Conservation (phyloP, 2,113 vertebrate species). For the Antechinus flavipes region DNA sequence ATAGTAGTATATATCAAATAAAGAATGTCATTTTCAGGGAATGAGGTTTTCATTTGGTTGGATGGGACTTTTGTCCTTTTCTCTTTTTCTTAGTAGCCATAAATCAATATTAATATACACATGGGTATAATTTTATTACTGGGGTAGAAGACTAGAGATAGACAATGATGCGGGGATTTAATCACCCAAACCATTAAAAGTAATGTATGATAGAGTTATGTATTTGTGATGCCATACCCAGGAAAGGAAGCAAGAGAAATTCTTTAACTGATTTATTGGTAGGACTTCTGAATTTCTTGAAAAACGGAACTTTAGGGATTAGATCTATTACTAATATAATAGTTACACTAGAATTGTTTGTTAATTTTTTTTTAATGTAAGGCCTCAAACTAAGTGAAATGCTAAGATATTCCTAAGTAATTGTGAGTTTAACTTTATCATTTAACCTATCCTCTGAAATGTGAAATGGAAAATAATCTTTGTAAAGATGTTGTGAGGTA, state of each 20-base stretch:
- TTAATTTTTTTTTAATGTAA: not conserved
- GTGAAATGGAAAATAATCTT: not conserved
- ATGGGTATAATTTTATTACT: not conserved
- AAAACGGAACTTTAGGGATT: not conserved
- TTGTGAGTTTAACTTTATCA: not conserved
- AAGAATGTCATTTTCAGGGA: not conserved
- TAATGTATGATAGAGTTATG: not conserved
- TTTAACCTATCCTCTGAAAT: not conserved
- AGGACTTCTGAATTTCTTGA: not conserved
- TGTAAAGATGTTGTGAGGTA: not conserved
- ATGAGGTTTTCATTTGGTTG: not conserved
- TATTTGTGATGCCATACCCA: not conserved
- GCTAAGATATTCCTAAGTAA: not conserved
- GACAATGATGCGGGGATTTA: not conserved
- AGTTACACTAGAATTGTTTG: not conserved
- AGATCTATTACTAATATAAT: not conserved
- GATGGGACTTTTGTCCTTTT: not conserved
- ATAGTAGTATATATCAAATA: not conserved
- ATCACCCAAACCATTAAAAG: constrained; percentile 1
- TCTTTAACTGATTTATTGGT: not conserved
- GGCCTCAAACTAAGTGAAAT: not conserved
- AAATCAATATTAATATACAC: not conserved
- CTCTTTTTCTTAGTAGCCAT: not conserved
- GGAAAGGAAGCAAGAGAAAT: not conserved
- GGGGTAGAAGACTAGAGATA: not conserved